Evolutionary conservation across 2,888 invertebrate species (phyloP).

Genomic region (Camptogramma bilineatum): DNA sequence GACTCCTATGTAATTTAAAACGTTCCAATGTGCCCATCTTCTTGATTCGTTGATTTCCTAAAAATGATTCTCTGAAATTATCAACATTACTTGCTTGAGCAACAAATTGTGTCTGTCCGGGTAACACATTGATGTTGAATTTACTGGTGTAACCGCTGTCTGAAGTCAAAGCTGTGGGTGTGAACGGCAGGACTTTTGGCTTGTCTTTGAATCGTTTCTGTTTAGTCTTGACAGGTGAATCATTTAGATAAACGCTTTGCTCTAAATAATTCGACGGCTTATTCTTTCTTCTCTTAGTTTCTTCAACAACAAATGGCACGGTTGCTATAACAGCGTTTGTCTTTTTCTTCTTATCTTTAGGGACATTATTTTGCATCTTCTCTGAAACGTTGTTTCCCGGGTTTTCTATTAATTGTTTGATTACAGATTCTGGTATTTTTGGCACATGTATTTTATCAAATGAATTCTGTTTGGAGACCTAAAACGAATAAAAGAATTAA

Average conservation of each 20-base stretch:
- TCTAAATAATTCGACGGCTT: slow-evolving; percentile 78
- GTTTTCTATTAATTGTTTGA: slow-evolving; percentile 67
- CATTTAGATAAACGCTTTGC: slow-evolving; percentile 74
- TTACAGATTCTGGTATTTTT: slow-evolving; percentile 63
- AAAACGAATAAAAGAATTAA: slow-evolving; percentile 30
- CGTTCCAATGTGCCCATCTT: slow-evolving; percentile 68
- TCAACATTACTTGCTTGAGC: slow-evolving; percentile 59
- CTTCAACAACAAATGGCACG: slow-evolving; percentile 68
- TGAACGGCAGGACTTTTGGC: slow-evolving; percentile 71
- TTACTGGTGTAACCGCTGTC: slow-evolving; percentile 73
- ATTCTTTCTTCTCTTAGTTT: slow-evolving; percentile 58
- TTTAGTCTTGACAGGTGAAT: slow-evolving; percentile 51
- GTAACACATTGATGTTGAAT: slow-evolving; percentile 71
- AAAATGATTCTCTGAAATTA: slow-evolving; percentile 69
- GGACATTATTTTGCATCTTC: slow-evolving; percentile 22
- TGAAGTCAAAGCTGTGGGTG: slow-evolving; percentile 72
- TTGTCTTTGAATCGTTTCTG: slow-evolving; percentile 53
- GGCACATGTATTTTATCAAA: slow-evolving; percentile 64
- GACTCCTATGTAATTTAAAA: slow-evolving; percentile 66
- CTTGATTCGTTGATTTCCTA: slow-evolving; percentile 66
- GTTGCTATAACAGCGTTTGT: slow-evolving; percentile 61
- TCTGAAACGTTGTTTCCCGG: slow-evolving; percentile 42
- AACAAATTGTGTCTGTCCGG: slow-evolving; percentile 66
- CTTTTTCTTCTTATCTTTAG: slow-evolving; percentile 33
- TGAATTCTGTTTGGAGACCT: slow-evolving; percentile 65